A percentile compares a stretch with the other conserved stretches of the same genome.
phyloP scores from a whole-genome alignment of 2,113 vertebrate species.

The Brachirus orientalis region DNA sequence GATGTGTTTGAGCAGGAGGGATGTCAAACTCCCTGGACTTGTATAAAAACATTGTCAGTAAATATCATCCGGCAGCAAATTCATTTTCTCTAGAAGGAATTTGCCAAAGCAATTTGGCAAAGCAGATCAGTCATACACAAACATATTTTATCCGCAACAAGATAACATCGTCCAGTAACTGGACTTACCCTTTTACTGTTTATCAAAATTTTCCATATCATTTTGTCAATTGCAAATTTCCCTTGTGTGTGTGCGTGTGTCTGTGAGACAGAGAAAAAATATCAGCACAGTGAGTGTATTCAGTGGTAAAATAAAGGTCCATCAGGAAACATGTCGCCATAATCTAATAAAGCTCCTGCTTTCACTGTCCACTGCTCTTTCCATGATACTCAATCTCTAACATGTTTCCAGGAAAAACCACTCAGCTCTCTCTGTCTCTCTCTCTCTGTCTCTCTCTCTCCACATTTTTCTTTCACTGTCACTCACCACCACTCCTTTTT shows the following conservation, averaged over 20 bases:
- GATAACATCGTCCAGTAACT: too few relatives aligned
- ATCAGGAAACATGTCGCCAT: conserved; percentile 10
- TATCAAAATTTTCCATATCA: too few relatives aligned
- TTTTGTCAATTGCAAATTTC: too few relatives aligned
- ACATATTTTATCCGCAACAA: too few relatives aligned
- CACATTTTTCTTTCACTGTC: conserved; percentile 5
- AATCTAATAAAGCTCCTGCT: conserved; percentile 28
- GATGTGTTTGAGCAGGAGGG: background rate
- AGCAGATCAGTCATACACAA: background rate
- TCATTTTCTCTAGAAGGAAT: background rate
- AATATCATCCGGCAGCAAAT: conserved; percentile 24
- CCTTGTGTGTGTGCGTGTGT: background rate
- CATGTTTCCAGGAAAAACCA: conserved; percentile 28
- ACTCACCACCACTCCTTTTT: conserved; percentile 2
- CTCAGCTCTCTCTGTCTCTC: conserved; percentile 17
- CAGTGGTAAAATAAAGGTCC: background rate
- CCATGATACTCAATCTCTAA: background rate
- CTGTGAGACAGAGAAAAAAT: background rate
- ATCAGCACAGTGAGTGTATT: background rate
- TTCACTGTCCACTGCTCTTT: conserved; percentile 14
- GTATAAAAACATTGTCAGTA: background rate
- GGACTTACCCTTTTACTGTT: too few relatives aligned
- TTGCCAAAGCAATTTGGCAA: background rate
- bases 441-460: background rate
- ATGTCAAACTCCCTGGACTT: conserved; percentile 14